Evolutionary conservation across 2,797 vertebrate species (phyloP).

Genomic region (Telmatherina bonti): DNA sequence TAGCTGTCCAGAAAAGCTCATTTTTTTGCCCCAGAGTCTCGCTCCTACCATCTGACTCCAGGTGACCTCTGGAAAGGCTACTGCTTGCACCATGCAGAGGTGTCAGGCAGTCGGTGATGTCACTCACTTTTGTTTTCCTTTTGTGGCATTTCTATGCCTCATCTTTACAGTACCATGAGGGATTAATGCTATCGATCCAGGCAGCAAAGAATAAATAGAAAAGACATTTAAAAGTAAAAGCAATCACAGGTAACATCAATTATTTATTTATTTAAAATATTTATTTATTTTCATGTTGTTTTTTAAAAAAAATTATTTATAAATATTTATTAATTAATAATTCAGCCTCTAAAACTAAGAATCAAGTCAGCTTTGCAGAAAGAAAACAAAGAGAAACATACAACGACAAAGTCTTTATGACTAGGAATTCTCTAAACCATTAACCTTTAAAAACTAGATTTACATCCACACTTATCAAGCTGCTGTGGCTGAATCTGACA

Average conservation of each 20-base stretch:
- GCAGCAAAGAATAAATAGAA: background rate
- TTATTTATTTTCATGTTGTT: background rate
- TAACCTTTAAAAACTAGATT: constrained; percentile 79
- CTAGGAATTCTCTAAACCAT: constrained; percentile 71
- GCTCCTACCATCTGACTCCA: constrained; percentile 52
- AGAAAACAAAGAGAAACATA: constrained; percentile 47
- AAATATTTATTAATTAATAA: constrained; percentile 8
- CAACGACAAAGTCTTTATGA: constrained; percentile 62
- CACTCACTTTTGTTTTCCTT: constrained; percentile 54
- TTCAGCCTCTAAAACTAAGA: constrained; percentile 1
- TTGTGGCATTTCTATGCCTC: constrained; percentile 53
- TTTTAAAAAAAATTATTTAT: background rate
- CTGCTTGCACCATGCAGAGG: constrained; percentile 26
- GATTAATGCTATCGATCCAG: constrained; percentile 12
- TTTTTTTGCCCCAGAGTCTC: constrained; percentile 72
- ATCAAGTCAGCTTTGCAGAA: constrained; percentile 31
- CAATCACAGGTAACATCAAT: background rate
- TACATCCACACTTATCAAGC: constrained; percentile 72
- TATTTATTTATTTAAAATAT: background rate
- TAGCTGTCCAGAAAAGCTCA: constrained; percentile 78
- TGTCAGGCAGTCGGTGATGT: constrained; percentile 58
- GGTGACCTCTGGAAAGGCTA: constrained; percentile 59
- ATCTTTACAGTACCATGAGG: constrained; percentile 20
- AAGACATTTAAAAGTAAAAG: background rate
- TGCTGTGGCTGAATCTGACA: constrained; percentile 60